Evolutionary conservation across 2,113 vertebrate genomes (phyloP).

Genomic region (Desmodus rotundus): DNA sequence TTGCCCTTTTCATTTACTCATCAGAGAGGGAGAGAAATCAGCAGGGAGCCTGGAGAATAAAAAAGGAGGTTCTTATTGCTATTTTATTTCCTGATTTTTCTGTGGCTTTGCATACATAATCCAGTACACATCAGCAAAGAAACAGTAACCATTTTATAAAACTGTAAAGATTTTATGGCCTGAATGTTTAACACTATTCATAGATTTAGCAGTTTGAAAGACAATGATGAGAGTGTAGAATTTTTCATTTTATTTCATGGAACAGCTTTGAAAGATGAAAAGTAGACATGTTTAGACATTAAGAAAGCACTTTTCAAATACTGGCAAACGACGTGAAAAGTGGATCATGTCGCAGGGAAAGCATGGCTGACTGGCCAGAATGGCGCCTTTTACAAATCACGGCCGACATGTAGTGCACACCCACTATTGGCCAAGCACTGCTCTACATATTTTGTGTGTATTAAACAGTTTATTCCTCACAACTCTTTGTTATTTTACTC

Average conservation of each 20-base stretch:
- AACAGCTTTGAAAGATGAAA: constrained; percentile 26
- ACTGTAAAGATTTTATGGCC: neutral
- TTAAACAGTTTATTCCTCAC: neutral
- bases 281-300: neutral
- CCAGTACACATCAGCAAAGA: neutral
- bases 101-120: constrained; percentile 36
- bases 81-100: constrained; percentile 25
- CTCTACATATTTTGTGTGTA: neutral
- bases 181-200: neutral
- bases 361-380: neutral
- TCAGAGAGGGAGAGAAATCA: neutral
- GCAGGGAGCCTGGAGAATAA: neutral
- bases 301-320: neutral
- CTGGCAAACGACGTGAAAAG: neutral
- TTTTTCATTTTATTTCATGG: constrained; percentile 18
- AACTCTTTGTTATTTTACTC: neutral
- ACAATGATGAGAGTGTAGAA: neutral
- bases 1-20: constrained; percentile 7
- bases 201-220: constrained; percentile 48
- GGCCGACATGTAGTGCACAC: neutral
- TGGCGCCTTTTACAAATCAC: neutral
- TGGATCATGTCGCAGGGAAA: neutral
- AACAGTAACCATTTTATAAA: neutral
- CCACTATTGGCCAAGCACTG: neutral
- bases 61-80: constrained; percentile 13